Base-by-base conservation (phyloP, 1,140 invertebrate genomes). In the Megathymus violae region DNA sequence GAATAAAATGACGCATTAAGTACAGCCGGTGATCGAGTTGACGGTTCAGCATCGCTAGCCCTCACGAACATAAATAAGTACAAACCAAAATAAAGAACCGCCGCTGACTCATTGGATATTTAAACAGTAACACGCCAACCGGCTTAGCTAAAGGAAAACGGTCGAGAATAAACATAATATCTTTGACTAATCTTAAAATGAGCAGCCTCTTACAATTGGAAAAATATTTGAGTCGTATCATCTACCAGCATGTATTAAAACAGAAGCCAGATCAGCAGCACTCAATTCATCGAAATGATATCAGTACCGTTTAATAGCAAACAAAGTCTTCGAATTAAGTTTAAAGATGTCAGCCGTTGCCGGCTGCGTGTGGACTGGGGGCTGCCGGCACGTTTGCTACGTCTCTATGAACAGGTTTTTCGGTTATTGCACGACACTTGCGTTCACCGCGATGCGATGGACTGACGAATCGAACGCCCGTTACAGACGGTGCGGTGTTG, bases 41-140 rank as follows among this genome's bases (percentile, higher is more conserved):
- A 43, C 60, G 44, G 16, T 36, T 16, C 46, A 40, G n/a, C 19
- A 59, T 58, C 17, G 41, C 40, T 44, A 58, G 27, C 36, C 36
- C 36, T 52, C 36, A 19, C 34, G 50, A 58, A 34, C 15, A 36
- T 59, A 59, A 46, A 46, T 59, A 59, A 46, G 43, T 10, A 31
- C 27, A 9, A 40, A 31, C 7, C 54, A 47, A 59, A 44, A 59
- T 59, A 59, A 59, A 59, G 17, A 36, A 56, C 13, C 13, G 38
- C 19, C 11, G 10, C 51, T 41, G 51, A 54, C 38, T 43, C 38
- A 54, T 27, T 19, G 34, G 19, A 54, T 17, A n/a, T 54, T 36
- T 54, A 17, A 22, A 38, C 36, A 52, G 50, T 38, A 34, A 25
- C 14, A 31, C 27, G 1, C 9, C 27, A n/a, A 50, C 19, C 50